Percentiles rank a stretch among this genome's conserved stretches.
These are phyloP conservation scores for Platalea minor DNA, from an alignment of 2,797 vertebrate genomes.

Conservation along the genomic window DNA sequence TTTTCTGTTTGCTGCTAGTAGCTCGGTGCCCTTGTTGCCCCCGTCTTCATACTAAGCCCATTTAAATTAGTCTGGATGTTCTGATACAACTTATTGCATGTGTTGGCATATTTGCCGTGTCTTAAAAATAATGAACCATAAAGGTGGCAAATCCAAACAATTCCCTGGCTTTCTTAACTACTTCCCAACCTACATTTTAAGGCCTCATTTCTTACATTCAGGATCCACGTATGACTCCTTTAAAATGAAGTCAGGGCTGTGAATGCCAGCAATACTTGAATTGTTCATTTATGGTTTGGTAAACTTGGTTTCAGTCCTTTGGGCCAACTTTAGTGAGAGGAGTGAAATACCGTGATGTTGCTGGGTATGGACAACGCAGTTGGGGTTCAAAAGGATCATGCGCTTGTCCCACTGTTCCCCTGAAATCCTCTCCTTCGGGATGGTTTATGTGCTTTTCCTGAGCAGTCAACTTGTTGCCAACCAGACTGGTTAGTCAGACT, in stretches of 20 bases:
- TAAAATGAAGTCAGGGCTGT: not conserved
- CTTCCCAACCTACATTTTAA: not conserved
- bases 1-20: not conserved
- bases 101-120: not conserved
- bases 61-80: not conserved
- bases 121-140: not conserved
- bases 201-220: not conserved
- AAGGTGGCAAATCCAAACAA: not conserved
- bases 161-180: not conserved
- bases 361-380: not conserved
- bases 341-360: not conserved
- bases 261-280: not conserved
- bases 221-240: not conserved
- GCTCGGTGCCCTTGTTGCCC: not conserved
- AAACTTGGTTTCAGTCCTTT: not conserved
- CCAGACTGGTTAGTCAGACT: not conserved
- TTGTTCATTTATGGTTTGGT: not conserved
- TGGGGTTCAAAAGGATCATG: not conserved
- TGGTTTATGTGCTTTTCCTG: not conserved
- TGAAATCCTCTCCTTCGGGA: not conserved
- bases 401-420: not conserved
- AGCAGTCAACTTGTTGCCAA: fast-evolving
- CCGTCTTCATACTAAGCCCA: not conserved
- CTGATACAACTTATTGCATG: not conserved
- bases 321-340: not conserved